Evolutionary conservation across 2,888 invertebrate genomes (phyloP).

Genomic region (Machimus atricapillus): DNA sequence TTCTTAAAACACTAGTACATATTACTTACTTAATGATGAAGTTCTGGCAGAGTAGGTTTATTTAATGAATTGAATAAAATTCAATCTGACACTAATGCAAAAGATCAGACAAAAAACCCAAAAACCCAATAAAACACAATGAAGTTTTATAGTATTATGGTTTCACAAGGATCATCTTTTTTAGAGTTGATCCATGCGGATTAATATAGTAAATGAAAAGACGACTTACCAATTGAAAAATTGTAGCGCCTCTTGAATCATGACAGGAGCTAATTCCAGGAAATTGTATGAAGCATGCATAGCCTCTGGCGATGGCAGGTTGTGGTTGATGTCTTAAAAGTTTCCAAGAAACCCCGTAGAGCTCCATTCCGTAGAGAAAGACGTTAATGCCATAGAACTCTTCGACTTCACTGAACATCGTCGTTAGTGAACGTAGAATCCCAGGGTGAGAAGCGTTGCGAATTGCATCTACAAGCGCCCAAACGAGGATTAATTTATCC

Average conservation of each 20-base stretch:
- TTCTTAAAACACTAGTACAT: too few species aligned
- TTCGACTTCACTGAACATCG: slow-evolving; percentile 40
- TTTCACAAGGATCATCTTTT: too few species aligned
- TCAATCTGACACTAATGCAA: too few species aligned
- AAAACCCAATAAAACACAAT: too few species aligned
- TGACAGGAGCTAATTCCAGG: slow-evolving; percentile 69
- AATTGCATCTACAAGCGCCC: slow-evolving; percentile 42
- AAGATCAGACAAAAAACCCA: too few species aligned
- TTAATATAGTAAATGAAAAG: too few species aligned
- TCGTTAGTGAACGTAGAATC: slow-evolving; percentile 43
- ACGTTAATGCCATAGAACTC: slow-evolving; percentile 44
- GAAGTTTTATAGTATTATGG: too few species aligned
- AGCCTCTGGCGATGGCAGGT: slow-evolving; percentile 70
- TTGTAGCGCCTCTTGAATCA: slow-evolving; percentile 63
- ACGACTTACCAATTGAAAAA: too few species aligned
- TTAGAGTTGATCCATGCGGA: too few species aligned
- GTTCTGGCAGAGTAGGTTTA: too few species aligned
- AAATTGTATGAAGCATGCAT: slow-evolving; percentile 66
- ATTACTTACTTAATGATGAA: too few species aligned
- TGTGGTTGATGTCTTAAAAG: slow-evolving; percentile 40
- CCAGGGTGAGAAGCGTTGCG: slow-evolving; percentile 36
- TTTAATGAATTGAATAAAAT: too few species aligned
- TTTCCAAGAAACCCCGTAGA: slow-evolving; percentile 43
- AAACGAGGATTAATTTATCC: slow-evolving; percentile 42
- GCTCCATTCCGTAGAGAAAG: slow-evolving; percentile 44